Percentiles rank a stretch among this genome's conserved stretches.
Evolutionary conservation across 2,888 invertebrate genomes (phyloP).

Genomic region (Nymphalis c-album): DNA sequence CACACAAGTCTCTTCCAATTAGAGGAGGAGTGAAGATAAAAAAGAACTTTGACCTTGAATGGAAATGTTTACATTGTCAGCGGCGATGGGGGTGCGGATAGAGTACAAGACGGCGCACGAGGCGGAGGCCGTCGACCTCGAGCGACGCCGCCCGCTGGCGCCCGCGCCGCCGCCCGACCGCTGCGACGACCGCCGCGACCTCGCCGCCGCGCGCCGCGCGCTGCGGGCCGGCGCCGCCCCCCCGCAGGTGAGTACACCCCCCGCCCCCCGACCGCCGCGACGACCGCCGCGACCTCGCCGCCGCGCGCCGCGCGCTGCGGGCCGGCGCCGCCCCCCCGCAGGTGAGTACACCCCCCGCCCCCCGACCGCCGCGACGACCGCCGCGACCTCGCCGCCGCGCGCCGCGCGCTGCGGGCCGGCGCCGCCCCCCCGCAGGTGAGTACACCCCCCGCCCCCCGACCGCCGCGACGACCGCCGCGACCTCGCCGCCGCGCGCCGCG

Average conservation of each 20-base stretch:
- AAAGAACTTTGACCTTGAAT: too few relatives aligned
- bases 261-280: constrained; percentile 4
- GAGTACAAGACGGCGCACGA: constrained; percentile 92
- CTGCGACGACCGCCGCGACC: constrained; percentile 49
- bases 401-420: constrained; percentile 48
- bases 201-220: constrained; percentile 40
- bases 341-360: constrained; percentile 39
- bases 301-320: constrained; percentile 47
- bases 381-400: constrained; percentile 45
- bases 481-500: constrained; percentile 42
- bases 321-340: constrained; percentile 49
- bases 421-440: constrained; percentile 50
- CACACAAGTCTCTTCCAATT: too few relatives aligned
- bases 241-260: constrained; percentile 42
- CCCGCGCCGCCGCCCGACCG: constrained; percentile 56
- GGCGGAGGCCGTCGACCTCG: constrained; percentile 90
- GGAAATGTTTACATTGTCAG: constrained; percentile 42
- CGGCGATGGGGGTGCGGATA: constrained; percentile 84
- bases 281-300: constrained; percentile 18
- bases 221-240: constrained; percentile 53
- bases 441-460: constrained; percentile 61
- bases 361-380: constrained; percentile 74
- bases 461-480: constrained; percentile 55
- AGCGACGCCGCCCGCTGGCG: constrained; percentile 51
- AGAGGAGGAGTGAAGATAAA: too few relatives aligned